phyloP scores from a whole-genome alignment of 2,888 invertebrate genomes.

The Agrotis exclamationis region DNA sequence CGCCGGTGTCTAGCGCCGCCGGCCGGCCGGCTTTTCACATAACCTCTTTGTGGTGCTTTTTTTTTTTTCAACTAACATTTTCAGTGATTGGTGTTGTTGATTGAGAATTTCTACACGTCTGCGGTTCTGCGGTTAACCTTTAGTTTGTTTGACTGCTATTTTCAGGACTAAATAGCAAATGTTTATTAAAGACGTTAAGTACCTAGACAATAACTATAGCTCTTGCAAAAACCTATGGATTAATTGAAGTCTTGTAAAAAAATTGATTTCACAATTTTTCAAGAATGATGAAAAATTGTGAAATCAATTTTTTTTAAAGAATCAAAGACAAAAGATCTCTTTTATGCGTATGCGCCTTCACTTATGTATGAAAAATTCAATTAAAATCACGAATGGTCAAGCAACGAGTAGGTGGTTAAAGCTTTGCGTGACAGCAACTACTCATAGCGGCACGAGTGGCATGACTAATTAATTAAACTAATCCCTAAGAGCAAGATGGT shows the following conservation, averaged over 20 bases:
- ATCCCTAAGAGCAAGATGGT: slow-evolving; percentile 58
- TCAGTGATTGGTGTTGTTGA: slow-evolving; percentile 71
- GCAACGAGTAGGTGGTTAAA: slow-evolving; percentile 34
- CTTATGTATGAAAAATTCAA: slow-evolving; percentile 37
- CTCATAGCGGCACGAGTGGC: slow-evolving; percentile 44
- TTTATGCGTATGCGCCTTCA: slow-evolving; percentile 44
- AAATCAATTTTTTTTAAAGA: neutral
- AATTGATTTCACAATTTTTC: too few relatives aligned
- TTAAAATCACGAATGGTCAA: slow-evolving; percentile 43
- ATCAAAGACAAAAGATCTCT: slow-evolving; percentile 26
- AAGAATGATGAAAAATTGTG: slow-evolving; percentile 17
- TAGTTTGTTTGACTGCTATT: slow-evolving; percentile 19
- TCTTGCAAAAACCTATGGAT: neutral
- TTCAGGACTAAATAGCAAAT: slow-evolving; percentile 2
- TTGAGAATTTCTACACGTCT: slow-evolving; percentile 40
- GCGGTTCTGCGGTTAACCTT: slow-evolving; percentile 39
- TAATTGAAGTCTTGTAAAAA: neutral
- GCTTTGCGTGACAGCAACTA: slow-evolving; percentile 59
- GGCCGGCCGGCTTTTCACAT: slow-evolving; percentile 86
- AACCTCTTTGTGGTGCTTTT: slow-evolving; percentile 79
- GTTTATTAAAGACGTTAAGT: neutral
- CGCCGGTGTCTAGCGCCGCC: slow-evolving; percentile 63
- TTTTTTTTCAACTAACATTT: slow-evolving; percentile 71
- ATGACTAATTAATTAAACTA: slow-evolving; percentile 64
- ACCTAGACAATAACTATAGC: slow-evolving; percentile 9